Evolutionary conservation across 2,888 invertebrate genomes (phyloP).

Genomic region (Euphydryas editha): DNA sequence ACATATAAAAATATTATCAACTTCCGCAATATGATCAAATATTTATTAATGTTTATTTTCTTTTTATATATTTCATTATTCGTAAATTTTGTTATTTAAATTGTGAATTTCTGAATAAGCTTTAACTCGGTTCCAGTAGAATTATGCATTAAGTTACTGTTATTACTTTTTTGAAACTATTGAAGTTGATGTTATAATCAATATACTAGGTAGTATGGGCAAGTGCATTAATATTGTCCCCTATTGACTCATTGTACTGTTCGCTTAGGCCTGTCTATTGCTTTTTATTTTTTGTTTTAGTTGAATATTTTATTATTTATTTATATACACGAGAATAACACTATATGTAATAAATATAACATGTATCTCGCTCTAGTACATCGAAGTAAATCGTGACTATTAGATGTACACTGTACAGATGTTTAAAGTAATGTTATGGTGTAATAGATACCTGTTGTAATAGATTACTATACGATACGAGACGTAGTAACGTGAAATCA

Average conservation of each 20-base stretch:
- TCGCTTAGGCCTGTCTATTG: constrained; percentile 79
- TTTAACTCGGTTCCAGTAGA: constrained; percentile 84
- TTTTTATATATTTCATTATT: constrained; percentile 66
- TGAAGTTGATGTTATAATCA: constrained; percentile 83
- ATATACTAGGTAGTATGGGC: constrained; percentile 82
- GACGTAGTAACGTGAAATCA: constrained; percentile 57
- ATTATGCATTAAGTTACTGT: constrained; percentile 83
- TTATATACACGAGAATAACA: constrained; percentile 69
- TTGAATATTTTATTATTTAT: constrained; percentile 84
- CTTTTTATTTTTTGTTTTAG: constrained; percentile 78
- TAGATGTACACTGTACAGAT: constrained; percentile 59
- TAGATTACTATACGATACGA: constrained; percentile 44
- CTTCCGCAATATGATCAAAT: constrained; percentile 79
- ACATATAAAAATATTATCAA: constrained; percentile 58
- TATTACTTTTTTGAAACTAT: constrained; percentile 79
- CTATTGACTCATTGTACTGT: constrained; percentile 78
- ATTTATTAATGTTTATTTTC: constrained; percentile 82
- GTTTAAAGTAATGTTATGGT: constrained; percentile 39
- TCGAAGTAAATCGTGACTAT: constrained; percentile 62
- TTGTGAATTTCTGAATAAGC: constrained; percentile 82
- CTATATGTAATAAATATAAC: constrained; percentile 60
- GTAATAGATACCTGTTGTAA: constrained; percentile 41
- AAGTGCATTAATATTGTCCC: constrained; percentile 82
- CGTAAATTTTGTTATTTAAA: constrained; percentile 82
- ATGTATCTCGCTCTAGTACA: constrained; percentile 60